Conservation (phyloP, 1,140 invertebrate species). For the Pseudomyrmex cubaensis region DNA sequence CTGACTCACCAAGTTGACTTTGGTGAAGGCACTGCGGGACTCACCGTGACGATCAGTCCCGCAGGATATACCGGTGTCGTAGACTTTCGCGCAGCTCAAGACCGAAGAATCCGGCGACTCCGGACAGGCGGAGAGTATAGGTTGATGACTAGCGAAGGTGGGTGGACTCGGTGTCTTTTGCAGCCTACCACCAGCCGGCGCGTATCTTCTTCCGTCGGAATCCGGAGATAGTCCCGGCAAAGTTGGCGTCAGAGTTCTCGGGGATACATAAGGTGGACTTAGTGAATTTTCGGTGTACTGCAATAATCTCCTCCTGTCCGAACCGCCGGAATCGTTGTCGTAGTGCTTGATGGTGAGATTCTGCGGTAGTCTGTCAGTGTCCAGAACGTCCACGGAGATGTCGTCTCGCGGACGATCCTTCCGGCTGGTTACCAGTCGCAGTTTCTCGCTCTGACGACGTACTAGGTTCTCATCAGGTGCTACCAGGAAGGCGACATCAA, state of each 20-base stretch:
- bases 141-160: constrained; percentile 63
- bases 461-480: constrained; percentile 93
- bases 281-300: constrained; percentile 75
- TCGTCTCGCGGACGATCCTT: constrained; percentile 69
- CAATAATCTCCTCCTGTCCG: constrained; percentile 69
- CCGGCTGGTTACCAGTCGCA: constrained; percentile 85
- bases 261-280: constrained; percentile 76
- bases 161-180: constrained; percentile 79
- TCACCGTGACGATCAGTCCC: constrained; percentile 71
- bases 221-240: constrained; percentile 79
- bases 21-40: constrained; percentile 91
- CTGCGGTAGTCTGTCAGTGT: constrained; percentile 74
- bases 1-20: constrained; percentile 87
- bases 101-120: constrained; percentile 46
- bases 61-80: constrained; percentile 73
- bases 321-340: constrained; percentile 63
- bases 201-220: constrained; percentile 74
- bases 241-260: constrained; percentile 81
- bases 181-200: constrained; percentile 65
- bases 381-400: constrained; percentile 59
- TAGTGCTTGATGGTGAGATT: constrained; percentile 80
- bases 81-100: constrained; percentile 72
- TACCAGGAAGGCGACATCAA: constrained; percentile 95
- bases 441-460: constrained; percentile 88
- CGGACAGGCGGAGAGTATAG: constrained; percentile 50